Percentiles rank a stretch among this genome's conserved stretches.
These are phyloP conservation scores for Maniola hyperantus DNA, from an alignment of 2,888 invertebrate genomes.

Conservation along the genomic window DNA sequence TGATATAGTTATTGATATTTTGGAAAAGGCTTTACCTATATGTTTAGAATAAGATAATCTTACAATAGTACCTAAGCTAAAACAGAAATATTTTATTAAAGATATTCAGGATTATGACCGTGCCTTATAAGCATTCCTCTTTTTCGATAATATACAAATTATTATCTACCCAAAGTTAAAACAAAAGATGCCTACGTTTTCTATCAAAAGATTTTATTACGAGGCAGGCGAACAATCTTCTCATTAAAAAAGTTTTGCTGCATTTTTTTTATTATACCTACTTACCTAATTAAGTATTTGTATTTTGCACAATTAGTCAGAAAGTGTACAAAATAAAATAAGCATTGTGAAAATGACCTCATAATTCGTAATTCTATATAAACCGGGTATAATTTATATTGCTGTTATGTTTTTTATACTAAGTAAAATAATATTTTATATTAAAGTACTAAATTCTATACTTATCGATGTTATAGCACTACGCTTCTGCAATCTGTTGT, in stretches of 20 bases:
- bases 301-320: background rate
- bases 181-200: too few species aligned
- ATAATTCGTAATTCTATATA: background rate
- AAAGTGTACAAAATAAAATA: background rate
- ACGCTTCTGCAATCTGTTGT: too few species aligned
- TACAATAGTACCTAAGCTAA: background rate
- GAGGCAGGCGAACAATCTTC: background rate
- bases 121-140: too few species aligned
- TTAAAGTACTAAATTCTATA: too few species aligned
- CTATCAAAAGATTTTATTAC: background rate
- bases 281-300: background rate
- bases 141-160: too few species aligned
- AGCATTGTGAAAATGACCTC: background rate
- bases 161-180: too few species aligned
- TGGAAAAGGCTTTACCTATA: constrained; percentile 12
- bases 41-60: constrained; percentile 10
- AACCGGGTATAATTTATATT: background rate
- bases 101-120: too few species aligned
- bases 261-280: background rate
- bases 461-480: too few species aligned
- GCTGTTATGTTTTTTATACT: background rate
- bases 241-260: background rate
- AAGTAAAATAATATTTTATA: background rate
- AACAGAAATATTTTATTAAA: too few species aligned
- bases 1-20: constrained; percentile 13